Conservation (phyloP, 2,888 invertebrate genomes). For the Cheilosia grossa region DNA sequence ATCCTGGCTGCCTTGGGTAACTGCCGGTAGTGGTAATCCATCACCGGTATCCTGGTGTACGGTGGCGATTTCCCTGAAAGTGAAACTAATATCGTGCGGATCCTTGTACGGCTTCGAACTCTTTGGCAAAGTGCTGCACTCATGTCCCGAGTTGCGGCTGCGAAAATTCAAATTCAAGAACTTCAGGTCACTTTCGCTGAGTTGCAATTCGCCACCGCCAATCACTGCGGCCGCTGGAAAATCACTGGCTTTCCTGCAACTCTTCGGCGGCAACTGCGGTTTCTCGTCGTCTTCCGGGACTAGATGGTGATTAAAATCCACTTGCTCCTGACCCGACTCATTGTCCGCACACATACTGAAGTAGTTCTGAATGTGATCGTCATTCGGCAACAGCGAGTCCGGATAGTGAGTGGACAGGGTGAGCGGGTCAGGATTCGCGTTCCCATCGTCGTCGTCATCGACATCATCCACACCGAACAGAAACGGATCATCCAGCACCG, state of each 20-base stretch:
- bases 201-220: constrained; percentile 76
- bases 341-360: constrained; percentile 77
- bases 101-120: constrained; percentile 81
- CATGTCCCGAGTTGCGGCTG: constrained; percentile 77
- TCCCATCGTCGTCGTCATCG: constrained; percentile 37
- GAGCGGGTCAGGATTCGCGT: constrained; percentile 50
- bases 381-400: constrained; percentile 61
- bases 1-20: constrained; percentile 56
- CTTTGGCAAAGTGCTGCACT: constrained; percentile 79
- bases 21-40: constrained; percentile 53
- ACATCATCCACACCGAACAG: constrained; percentile 80
- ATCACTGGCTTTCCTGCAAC: constrained; percentile 30
- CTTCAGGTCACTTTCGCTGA: constrained; percentile 82
- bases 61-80: constrained; percentile 80
- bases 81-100: constrained; percentile 82
- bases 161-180: constrained; percentile 82
- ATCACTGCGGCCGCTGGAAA: background rate
- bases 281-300: constrained; percentile 66
- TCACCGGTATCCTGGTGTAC: constrained; percentile 53
- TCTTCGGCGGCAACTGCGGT: constrained; percentile 64
- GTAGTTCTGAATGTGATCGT: constrained; percentile 80
- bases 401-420: constrained; percentile 65
- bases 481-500: constrained; percentile 83
- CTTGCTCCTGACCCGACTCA: constrained; percentile 72
- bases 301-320: constrained; percentile 66